Percentiles rank a stretch among this genome's conserved stretches.
These are phyloP conservation scores for Metallyticus violacea DNA, from an alignment of 2,888 invertebrate genomes.

Conservation along the genomic window DNA sequence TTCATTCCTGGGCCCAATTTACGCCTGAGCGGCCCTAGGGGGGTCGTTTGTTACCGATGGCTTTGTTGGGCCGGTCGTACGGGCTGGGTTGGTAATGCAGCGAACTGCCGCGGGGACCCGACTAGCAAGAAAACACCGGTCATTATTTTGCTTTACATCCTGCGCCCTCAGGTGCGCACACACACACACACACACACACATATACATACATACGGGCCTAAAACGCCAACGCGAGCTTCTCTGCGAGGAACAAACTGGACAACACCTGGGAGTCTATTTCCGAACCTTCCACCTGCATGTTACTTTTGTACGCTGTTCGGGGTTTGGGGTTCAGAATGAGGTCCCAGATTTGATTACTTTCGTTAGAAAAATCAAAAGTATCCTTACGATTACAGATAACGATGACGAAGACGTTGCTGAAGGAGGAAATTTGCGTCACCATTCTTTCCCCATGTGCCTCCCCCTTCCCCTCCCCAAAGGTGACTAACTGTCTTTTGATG, in stretches of 20 bases:
- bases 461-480: no score
- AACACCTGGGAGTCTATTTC: not conserved
- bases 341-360: not conserved
- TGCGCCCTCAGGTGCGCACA: not conserved
- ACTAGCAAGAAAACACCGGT: constrained; percentile 2
- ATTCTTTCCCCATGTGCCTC: no score
- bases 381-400: no score
- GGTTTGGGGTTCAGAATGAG: not conserved
- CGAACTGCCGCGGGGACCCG: not conserved
- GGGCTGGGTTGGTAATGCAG: not conserved
- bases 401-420: no score
- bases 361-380: not conserved
- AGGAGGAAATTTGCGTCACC: no score
- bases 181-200: not conserved
- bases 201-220: no score
- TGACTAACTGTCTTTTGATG: no score
- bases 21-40: constrained; percentile 11
- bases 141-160: constrained; percentile 25
- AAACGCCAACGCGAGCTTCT: not conserved
- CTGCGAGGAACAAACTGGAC: not conserved
- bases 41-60: constrained; percentile 25
- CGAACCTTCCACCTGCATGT: not conserved
- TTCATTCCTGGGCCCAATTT: constrained; percentile 22
- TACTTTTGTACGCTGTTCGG: not conserved
- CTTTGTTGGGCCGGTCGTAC: constrained; percentile 1